Base-by-base conservation (phyloP, 2,888 invertebrate genomes). In the Rugalucina vietnamica region DNA sequence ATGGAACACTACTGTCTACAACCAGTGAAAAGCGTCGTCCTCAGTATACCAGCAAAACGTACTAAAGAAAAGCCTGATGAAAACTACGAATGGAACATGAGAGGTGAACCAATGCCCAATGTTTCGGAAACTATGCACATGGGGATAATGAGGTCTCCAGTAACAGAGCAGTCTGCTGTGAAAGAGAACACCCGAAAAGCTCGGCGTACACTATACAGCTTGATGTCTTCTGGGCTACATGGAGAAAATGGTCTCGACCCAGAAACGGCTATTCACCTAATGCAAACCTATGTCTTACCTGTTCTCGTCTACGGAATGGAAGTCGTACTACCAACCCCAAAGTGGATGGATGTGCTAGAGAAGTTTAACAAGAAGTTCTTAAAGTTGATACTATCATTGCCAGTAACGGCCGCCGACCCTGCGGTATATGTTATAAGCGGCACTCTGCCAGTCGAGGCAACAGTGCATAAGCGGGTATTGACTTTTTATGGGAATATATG, bases 221-320 rank as follows among this genome's bases (percentile, higher is more conserved):
- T 74, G 1, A 74, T 49, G 49, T 32, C 29, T 1, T 50, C 74
- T 1, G 74, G 49, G 1, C 50, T 74, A 4, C 54, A 74, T 10
- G 74, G 74, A 24, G 50, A 74, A 50, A 74, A 74, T 32, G 49
- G 74, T 1, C 74, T 74, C 0, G 49, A 54, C 49, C 74, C 74
- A 0, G 49, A 50, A 14, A 49, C 50, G 18, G 36, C 74, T 32
- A 18, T 49, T 8, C 32, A 10, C 24, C 49, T 50, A 24, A 32
- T 14, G 34, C 34, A 36, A 24, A 69, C 36, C 3, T 74, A 74
- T 49, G 74, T 54, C 0, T 0, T 43, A 43, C 49, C 50, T 18
- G 50, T 49, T 1, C 74, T 74, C 10, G 0, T 74, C 1, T 74
- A 74, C 12, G 74, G 74, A 0, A 36, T 74, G 29, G 50, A 74